Percentiles rank a stretch among this genome's conserved stretches.
phyloP scores from a whole-genome alignment of 2,888 invertebrate genomes.

The Drosophila mimetica region DNA sequence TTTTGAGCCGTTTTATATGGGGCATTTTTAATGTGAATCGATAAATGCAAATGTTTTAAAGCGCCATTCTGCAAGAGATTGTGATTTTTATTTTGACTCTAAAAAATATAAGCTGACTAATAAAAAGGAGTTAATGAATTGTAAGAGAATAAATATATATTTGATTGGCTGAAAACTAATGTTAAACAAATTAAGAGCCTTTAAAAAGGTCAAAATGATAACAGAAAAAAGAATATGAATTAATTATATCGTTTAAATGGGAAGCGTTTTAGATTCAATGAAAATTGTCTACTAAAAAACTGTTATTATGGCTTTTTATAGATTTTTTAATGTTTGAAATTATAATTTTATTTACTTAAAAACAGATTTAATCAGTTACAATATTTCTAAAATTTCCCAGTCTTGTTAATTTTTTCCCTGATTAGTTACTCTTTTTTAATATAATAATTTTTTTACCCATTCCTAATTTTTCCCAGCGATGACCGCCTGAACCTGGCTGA shows the following conservation, averaged over 20 bases:
- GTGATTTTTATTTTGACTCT: neutral
- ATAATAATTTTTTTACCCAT: neutral
- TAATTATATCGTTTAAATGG: neutral
- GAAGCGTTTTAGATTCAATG: too few relatives aligned
- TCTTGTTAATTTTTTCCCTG: too few relatives aligned
- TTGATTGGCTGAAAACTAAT: too few relatives aligned
- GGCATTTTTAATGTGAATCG: slow-evolving; percentile 12
- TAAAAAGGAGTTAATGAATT: neutral
- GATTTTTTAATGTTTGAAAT: too few relatives aligned
- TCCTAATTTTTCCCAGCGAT: slow-evolving; percentile 86
- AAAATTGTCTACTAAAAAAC: too few relatives aligned
- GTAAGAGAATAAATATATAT: neutral
- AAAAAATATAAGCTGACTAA: neutral
- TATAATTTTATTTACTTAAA: too few relatives aligned
- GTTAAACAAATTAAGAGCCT: neutral
- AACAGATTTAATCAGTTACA: too few relatives aligned
- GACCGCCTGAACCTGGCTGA: slow-evolving; percentile 91
- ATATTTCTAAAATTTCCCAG: too few relatives aligned
- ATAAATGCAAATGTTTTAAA: slow-evolving; percentile 32
- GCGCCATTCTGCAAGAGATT: neutral
- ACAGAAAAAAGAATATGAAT: neutral
- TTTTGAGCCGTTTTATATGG: slow-evolving; percentile 55
- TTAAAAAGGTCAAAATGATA: neutral
- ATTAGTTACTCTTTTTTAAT: neutral
- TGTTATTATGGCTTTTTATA: too few relatives aligned